phyloP scores from a whole-genome alignment of 2,113 vertebrate species.

The Balaeniceps rex region DNA sequence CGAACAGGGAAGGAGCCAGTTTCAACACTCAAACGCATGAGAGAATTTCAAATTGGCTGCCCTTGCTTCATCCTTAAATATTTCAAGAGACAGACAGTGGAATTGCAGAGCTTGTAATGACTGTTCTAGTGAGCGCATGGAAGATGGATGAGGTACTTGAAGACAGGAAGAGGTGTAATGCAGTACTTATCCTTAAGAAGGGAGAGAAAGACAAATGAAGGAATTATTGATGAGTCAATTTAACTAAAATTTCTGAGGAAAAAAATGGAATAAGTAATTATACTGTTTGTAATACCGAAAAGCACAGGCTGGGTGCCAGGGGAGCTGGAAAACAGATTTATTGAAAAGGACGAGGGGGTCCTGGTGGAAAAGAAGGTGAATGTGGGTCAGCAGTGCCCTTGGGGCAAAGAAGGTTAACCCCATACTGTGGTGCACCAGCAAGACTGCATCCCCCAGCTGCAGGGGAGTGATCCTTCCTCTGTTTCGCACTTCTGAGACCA shows the following conservation, averaged over 20 bases:
- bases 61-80: background rate
- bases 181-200: background rate
- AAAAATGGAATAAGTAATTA: background rate
- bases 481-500: background rate
- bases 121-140: background rate
- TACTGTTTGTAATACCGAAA: background rate
- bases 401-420: background rate
- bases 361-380: background rate
- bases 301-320: too few relatives aligned
- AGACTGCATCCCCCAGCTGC: background rate
- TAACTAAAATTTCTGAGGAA: background rate
- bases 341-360: accelerated
- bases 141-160: background rate
- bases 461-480: background rate
- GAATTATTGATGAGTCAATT: background rate
- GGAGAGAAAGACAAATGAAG: background rate
- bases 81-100: background rate
- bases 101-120: background rate
- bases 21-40: background rate
- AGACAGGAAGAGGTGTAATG: background rate
- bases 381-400: background rate
- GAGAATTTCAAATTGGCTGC: background rate
- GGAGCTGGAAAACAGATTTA: background rate
- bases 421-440: background rate
- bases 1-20: background rate